These are phyloP conservation scores for Holacanthus passer DNA, from an alignment of 2,113 vertebrate species.

Conservation along the genomic window DNA sequence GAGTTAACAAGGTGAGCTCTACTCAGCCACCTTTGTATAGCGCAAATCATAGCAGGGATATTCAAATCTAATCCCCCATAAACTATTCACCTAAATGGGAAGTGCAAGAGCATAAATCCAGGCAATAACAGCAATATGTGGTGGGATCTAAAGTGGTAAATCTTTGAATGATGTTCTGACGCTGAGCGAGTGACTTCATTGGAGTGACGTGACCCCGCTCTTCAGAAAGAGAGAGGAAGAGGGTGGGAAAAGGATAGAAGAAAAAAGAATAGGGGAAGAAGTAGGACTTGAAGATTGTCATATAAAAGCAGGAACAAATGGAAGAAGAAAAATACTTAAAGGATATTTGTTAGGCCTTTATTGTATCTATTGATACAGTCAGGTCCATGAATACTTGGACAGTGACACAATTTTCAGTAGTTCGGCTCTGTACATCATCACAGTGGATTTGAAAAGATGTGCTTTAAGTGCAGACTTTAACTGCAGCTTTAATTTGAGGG, in stretches of 20 bases:
- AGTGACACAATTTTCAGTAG: too few species aligned
- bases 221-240: conserved; percentile 23
- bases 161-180: conserved; percentile 76
- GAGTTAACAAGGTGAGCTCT: conserved; percentile 84
- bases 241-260: not conserved
- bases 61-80: conserved; percentile 77
- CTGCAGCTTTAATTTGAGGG: too few species aligned
- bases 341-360: not conserved
- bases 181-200: conserved; percentile 69
- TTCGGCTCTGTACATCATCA: too few species aligned
- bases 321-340: not conserved
- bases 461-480: too few species aligned
- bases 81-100: conserved; percentile 75
- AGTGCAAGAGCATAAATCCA: conserved; percentile 79
- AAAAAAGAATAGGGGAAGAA: not conserved
- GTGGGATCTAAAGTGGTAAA: conserved; percentile 70
- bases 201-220: conserved; percentile 68
- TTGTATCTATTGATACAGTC: not conserved
- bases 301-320: conserved; percentile 27
- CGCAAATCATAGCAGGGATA: conserved; percentile 72
- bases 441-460: too few species aligned
- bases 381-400: too few species aligned
- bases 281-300: conserved; percentile 15
- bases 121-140: conserved; percentile 77
- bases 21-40: conserved; percentile 71